Base-by-base conservation (phyloP, 2,888 invertebrate genomes). In the Drosophila antonietae region DNA sequence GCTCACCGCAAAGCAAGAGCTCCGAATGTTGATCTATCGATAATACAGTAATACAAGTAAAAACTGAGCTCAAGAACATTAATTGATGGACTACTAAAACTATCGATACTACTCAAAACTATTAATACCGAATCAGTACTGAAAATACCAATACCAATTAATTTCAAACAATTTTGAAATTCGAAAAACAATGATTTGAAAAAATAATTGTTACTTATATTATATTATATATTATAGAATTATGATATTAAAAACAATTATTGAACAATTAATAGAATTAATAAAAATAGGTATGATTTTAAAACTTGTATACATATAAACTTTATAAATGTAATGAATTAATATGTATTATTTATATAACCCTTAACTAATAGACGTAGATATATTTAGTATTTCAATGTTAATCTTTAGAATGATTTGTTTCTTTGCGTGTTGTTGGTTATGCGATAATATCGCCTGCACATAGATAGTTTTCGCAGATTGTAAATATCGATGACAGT, bases 1-100 rank as follows among this genome's bases (percentile, higher is more conserved):
- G 52, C 63, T 53, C 31, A 41, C 39, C 15, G 49, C 35, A 61
- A 53, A 60, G 37, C 49, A 39, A 31, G 33, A 23, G 64, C 49
- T 47, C 33, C 23, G 60, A 57, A 49, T 73, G 62, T 73, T 73
- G 59, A 63, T 60, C 23, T 73, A 63, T 68, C 74, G 79, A 78
- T 61, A 20, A 20, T 20, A 20, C 20, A 31, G 7, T 31, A 23
- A 43, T 44, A 4, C 12, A 39, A 37, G 46, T 7, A 18, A 15
- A 43, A 20, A 33, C 28, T 8, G 5, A 12, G 8, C 6, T 23
- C 15, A 6, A 14, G 20, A 8, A n/a, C 23, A 2, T 1, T 23
- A 31, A 49, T 20, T 39, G 14, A 31, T 37, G 18, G 8, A 33
- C n/a, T 1, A 12, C 10, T 6, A 23, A n/a, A 39, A 15, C 15